Evolutionary conservation across 2,888 invertebrate species (phyloP), one percentile per base, ranked within the genome.

Genomic region (Ophion slaviceki): DNA sequence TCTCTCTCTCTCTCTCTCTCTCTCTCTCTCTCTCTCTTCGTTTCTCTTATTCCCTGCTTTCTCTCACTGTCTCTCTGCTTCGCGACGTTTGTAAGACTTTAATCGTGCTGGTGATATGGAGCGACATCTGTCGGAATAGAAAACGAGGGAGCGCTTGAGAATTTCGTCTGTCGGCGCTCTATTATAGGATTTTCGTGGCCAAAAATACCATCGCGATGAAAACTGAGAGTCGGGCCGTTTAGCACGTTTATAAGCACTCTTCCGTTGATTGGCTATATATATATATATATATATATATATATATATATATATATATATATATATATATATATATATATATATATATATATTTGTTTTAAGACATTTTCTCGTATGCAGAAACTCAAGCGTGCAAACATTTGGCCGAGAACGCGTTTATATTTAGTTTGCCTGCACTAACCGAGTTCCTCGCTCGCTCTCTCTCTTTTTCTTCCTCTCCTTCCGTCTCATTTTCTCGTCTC

Each of bases 141-240:
- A 75, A 79, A 64, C 32, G 74, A 80, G 70, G 5, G 75, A 80
- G 75, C 62, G 45, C 28, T 68, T 14, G 68, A 78, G 78, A 68
- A 68, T 78, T 78, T 45, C 59, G 76, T 59, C 64, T 77, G 72
- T 53, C 53, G 72, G 45, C 53, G 67, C 45, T 68, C 84, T 84
- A 84, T 84, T 84, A 84, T 75, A 80, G 80, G 67, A 64, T 84
- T 84, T 82, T 66, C 75, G 80, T 71, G 70, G 2, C 71, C 84
- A 76, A 66, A 84, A 84, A 84, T 84, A 84, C 71, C 75, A 47
- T 80, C 62, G 64, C 40, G 75, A 84, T 61, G 70, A 70, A 67
- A 62, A 79, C 68, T 4, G 62, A 79, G 61, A 61, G 78, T 62
- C 59, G 28, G 70, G 40, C 75, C 79, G 75, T 84, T 80, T 84